These are phyloP conservation scores for Rhogogaster chlorosoma DNA, from an alignment of 2,888 invertebrate species.

Conservation along the genomic window DNA sequence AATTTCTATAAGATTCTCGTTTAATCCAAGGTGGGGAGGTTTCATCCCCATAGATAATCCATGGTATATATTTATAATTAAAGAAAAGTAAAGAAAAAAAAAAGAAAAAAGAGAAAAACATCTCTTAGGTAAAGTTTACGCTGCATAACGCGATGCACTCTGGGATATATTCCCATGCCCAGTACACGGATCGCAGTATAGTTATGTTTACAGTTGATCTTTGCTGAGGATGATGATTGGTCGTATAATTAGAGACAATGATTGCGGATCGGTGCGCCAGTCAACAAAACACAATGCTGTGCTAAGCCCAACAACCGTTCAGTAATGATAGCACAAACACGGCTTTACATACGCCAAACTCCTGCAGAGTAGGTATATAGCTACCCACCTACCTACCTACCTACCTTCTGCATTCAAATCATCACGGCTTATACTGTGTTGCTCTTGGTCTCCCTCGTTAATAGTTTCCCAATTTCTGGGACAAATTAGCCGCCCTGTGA, in stretches of 20 bases:
- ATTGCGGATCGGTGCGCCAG: conserved; percentile 45
- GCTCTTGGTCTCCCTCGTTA: conserved; percentile 21
- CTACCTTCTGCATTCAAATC: conserved; percentile 42
- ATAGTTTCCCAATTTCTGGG: conserved; percentile 37
- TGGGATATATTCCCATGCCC: neutral
- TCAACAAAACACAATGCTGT: conserved; percentile 41
- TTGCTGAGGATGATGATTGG: conserved; percentile 28
- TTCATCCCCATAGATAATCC: neutral
- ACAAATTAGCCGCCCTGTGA: neutral
- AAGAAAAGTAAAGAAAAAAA: neutral
- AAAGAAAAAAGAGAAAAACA: neutral
- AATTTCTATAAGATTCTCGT: conserved; percentile 7
- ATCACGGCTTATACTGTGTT: conserved; percentile 8
- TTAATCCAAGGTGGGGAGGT: neutral
- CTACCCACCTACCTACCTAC: too few relatives aligned
- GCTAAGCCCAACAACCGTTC: conserved; percentile 25
- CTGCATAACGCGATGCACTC: neutral
- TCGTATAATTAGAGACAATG: conserved; percentile 47
- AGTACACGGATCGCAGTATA: neutral
- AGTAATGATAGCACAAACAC: conserved; percentile 44
- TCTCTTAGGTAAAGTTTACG: neutral
- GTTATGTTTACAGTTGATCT: conserved; percentile 23
- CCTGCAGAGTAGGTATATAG: neutral
- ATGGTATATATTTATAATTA: neutral
- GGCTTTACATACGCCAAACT: conserved; percentile 21